Base-by-base conservation (phyloP, 2,888 invertebrate genomes). In the Fragum fragum region DNA sequence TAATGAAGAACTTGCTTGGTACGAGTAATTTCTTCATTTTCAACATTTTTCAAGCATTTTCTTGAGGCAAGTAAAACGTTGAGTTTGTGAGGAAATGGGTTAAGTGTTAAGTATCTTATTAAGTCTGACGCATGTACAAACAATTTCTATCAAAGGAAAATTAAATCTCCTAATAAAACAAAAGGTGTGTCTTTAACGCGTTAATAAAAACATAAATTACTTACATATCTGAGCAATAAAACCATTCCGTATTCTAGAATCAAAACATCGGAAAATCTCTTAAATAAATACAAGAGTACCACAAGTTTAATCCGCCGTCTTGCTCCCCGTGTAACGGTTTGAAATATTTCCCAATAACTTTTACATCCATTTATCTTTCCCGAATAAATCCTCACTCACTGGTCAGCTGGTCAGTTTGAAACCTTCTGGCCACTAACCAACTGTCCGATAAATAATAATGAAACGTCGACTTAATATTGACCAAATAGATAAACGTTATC, bases 341-440 rank as follows among this genome's bases (percentile, higher is more conserved):
- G 47, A 47, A 47, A 47, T 47, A 47, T 47, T 47, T 47, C 47
- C 47, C 47, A 47, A 47, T 47, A 47, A 47, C 14, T 47, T 47
- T 47, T 47, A 47, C 47, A 47, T 47, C 47, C 47, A 47, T 47
- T 47, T 47, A 47, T 47, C 47, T 47, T n/a, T n/a, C 47, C 47
- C 47, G 47, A 47, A 47, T n/a, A 18, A 47, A 47, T 47, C 47
- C n/a, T n/a, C 47, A n/a, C n/a, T 5, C 47, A 47, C 7, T 47
- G n/a, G 32, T 36, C 32, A 36, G 32, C 14, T 16, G 47, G 47
- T 47, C 47, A 47, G 47, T 47, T 47, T 47, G 16, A n/a, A 47
- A 47, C n/a, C 47, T 47, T 47, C 47, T 47, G 47, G 47, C 47
- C 47, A 3, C 47, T 14, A 47, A 47, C 47, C 47, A 47, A 47